Percentiles rank a stretch among this genome's conserved stretches.
Evolutionary conservation across 2,888 invertebrate species (phyloP).

Genomic region (Unio pictorum): DNA sequence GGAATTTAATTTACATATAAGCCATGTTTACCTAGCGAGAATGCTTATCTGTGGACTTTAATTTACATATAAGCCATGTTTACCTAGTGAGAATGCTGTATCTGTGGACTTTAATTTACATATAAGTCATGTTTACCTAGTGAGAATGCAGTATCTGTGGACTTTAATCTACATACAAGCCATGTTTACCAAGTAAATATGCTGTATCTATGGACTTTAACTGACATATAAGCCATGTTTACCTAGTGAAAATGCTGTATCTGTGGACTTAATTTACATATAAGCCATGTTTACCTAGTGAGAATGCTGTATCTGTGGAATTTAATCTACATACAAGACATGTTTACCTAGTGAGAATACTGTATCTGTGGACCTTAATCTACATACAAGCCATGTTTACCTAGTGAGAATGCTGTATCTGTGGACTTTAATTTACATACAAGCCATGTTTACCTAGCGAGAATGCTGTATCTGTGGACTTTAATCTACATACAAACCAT

Average conservation of each 20-base stretch:
- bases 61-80: conserved; percentile 4
- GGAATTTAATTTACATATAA: conserved; percentile 53
- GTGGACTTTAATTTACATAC: conserved; percentile 91
- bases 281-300: conserved; percentile 80
- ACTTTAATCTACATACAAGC: too few species aligned
- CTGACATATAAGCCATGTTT: conserved; percentile 12
- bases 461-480: conserved; percentile 91
- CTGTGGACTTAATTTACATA: conserved; percentile 90
- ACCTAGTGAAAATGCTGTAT: conserved; percentile 93
- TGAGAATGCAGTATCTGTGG: conserved; percentile 96
- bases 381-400: conserved; percentile 58
- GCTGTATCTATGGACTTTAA: too few species aligned
- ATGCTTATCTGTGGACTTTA: too few species aligned
- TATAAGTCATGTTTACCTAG: conserved; percentile 73
- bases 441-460: conserved; percentile 80
- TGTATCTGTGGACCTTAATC: too few species aligned
- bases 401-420: conserved; percentile 94
- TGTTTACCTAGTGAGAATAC: too few species aligned
- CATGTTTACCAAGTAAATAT: too few species aligned
- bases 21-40: too few species aligned
- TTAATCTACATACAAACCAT: too few species aligned
- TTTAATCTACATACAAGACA: too few species aligned
- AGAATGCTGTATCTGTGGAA: conserved; percentile 94
- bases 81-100: conserved; percentile 91
- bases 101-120: conserved; percentile 84